Conservation (phyloP, 2,888 invertebrate genomes). For the Agrotis segetum region DNA sequence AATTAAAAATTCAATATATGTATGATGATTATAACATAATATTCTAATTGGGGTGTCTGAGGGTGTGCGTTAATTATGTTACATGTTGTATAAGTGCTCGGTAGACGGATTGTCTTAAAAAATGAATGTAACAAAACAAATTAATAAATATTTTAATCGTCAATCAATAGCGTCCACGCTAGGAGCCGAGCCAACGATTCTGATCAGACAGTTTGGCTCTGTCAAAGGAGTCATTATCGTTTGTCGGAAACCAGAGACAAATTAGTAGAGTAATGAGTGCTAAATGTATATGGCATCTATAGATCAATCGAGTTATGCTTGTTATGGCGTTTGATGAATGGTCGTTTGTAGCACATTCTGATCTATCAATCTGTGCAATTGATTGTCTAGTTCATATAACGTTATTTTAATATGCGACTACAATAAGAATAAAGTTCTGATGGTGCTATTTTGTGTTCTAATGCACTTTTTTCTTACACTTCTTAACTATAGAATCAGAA, state of each 20-base stretch:
- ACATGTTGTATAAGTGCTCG: no score
- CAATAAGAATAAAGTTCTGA: no score
- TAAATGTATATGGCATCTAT: background rate
- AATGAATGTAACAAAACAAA: slow-evolving; percentile 2
- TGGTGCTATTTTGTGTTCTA: no score
- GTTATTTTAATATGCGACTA: no score
- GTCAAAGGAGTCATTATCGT: slow-evolving; percentile 24
- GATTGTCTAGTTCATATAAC: background rate
- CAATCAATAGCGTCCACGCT: slow-evolving; percentile 28
- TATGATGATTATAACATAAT: no score
- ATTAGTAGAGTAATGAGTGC: slow-evolving; percentile 24
- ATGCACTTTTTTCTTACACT: no score
- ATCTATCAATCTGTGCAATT: background rate
- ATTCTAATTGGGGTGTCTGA: no score
- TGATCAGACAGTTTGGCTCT: slow-evolving; percentile 37
- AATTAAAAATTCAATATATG: no score
- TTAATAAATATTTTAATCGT: slow-evolving; percentile 7
- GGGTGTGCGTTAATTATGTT: no score
- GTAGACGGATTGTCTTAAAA: no score
- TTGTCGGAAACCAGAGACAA: slow-evolving; percentile 23
- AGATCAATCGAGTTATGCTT: background rate
- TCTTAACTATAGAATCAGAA: no score
- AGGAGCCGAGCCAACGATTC: slow-evolving; percentile 42
- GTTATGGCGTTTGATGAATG: slow-evolving; percentile 1
- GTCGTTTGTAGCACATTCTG: background rate